phyloP scores from a whole-genome alignment of 35 echinoderm and acorn worm species.

The Antedon bifida region DNA sequence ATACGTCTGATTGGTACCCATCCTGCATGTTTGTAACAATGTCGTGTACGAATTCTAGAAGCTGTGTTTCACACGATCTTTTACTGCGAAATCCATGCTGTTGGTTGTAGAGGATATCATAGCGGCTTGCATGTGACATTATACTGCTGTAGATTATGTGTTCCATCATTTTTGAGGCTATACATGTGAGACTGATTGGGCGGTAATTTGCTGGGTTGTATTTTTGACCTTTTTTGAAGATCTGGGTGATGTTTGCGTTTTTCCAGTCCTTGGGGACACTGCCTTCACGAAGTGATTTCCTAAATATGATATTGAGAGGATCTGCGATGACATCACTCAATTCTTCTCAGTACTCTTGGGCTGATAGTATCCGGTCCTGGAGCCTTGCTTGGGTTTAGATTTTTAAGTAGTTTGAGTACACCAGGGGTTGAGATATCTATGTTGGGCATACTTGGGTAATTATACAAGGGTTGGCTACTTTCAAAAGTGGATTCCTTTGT shows the following conservation, averaged over 20 bases:
- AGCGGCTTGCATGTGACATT: conserved; percentile 5
- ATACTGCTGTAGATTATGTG: conserved; percentile 24
- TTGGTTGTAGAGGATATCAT: conserved; percentile 17
- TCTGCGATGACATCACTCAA: conserved; percentile 4
- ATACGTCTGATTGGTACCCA: too few species aligned
- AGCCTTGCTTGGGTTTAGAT: conserved; percentile 7
- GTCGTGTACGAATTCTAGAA: conserved; percentile 14
- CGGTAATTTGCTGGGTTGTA: conserved; percentile 27
- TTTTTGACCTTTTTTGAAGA: conserved; percentile 29
- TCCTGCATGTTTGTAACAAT: conserved; percentile 25
- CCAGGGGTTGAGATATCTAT: conserved; percentile 6
- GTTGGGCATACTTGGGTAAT: background rate
- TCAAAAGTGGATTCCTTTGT: background rate
- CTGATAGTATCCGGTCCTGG: conserved; percentile 23
- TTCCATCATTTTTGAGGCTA: conserved; percentile 30
- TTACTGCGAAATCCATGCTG: conserved; percentile 32
- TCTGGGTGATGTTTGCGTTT: conserved; percentile 3
- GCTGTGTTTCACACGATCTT: conserved; percentile 28
- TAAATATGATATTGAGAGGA: conserved; percentile 13
- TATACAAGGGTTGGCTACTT: background rate
- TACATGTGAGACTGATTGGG: conserved; percentile 24
- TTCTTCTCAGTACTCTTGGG: conserved; percentile 3
- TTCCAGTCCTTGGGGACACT: conserved; percentile 15
- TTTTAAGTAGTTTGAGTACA: conserved; percentile 13
- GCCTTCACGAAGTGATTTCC: conserved; percentile 7